Evolutionary conservation across 2,888 invertebrate species (phyloP).

Genomic region (Chymomyza caudatula): DNA sequence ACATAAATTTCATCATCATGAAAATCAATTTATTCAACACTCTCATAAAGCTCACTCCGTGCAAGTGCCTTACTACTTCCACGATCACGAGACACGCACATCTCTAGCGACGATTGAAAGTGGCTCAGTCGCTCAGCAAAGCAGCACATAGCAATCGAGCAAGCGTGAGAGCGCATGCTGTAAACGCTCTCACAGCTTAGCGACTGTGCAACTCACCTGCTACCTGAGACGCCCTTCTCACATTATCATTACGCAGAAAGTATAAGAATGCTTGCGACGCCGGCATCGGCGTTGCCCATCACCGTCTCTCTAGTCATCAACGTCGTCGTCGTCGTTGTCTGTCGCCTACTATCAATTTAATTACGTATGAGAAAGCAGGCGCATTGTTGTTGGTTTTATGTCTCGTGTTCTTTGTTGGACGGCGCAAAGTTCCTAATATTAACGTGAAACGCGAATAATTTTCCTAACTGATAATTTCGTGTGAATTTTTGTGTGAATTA

Average conservation of each 20-base stretch:
- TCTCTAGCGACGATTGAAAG: not conserved
- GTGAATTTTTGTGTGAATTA: conserved; percentile 16
- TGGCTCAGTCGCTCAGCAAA: not conserved
- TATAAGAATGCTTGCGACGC: conserved; percentile 36
- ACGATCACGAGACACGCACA: not conserved
- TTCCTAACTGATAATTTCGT: conserved; percentile 38
- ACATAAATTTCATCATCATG: no score
- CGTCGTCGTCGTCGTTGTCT: conserved; percentile 41
- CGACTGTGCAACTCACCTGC: conserved; percentile 25
- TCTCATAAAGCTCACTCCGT: not conserved
- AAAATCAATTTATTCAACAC: no score
- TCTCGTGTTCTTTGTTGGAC: conserved; percentile 6
- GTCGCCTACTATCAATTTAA: conserved; percentile 59
- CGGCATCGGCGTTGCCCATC: not conserved
- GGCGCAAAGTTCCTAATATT: conserved; percentile 36
- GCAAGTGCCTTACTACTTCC: not conserved
- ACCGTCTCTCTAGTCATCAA: not conserved
- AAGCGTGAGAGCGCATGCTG: conserved; percentile 8
- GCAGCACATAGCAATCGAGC: not conserved
- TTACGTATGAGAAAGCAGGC: conserved; percentile 58
- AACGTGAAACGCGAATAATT: conserved; percentile 40
- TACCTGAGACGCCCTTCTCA: conserved; percentile 65
- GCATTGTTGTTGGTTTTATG: conserved; percentile 21
- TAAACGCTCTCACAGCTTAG: conserved; percentile 1
- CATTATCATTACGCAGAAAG: conserved; percentile 54